Percentiles rank a stretch among this genome's conserved stretches.
Evolutionary conservation across 2,888 invertebrate species (phyloP).

Genomic region (Lasioglossum malachurum): DNA sequence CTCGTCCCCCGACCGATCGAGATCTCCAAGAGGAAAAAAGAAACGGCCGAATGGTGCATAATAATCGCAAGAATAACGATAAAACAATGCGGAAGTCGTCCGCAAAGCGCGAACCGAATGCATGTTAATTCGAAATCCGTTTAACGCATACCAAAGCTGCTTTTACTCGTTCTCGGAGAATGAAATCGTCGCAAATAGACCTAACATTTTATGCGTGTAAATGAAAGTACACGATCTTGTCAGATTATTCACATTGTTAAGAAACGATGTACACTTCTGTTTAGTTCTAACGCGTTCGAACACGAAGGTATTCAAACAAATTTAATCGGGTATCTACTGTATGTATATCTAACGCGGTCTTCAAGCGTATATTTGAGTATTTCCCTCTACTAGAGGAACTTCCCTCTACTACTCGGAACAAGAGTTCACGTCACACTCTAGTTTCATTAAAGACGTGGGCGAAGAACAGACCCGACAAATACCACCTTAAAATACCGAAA

Average conservation of each 20-base stretch:
- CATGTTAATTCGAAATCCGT: not conserved
- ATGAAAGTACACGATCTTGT: not conserved
- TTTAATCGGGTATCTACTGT: too few relatives aligned
- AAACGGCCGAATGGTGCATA: constrained; percentile 26
- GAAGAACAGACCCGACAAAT: not conserved
- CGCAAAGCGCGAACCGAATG: not conserved
- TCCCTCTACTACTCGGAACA: too few relatives aligned
- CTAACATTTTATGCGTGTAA: not conserved
- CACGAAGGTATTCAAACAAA: too few relatives aligned
- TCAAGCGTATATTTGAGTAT: too few relatives aligned
- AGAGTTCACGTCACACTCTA: too few relatives aligned
- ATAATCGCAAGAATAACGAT: not conserved
- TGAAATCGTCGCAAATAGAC: too few relatives aligned
- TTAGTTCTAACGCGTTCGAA: too few relatives aligned
- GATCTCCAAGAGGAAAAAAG: not conserved
- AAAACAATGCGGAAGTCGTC: not conserved
- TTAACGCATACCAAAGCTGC: not conserved
- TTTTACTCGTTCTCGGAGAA: not conserved
- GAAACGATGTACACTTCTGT: not conserved
- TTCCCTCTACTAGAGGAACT: too few relatives aligned
- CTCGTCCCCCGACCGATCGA: constrained; percentile 37
- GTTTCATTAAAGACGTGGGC: not conserved
- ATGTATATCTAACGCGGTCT: too few relatives aligned
- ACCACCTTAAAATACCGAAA: not conserved
- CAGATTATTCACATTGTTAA: not conserved